These are phyloP conservation scores for Ophiothrix spiculata DNA, from an alignment of 35 echinoderm and acorn worm species.

Conservation along the genomic window DNA sequence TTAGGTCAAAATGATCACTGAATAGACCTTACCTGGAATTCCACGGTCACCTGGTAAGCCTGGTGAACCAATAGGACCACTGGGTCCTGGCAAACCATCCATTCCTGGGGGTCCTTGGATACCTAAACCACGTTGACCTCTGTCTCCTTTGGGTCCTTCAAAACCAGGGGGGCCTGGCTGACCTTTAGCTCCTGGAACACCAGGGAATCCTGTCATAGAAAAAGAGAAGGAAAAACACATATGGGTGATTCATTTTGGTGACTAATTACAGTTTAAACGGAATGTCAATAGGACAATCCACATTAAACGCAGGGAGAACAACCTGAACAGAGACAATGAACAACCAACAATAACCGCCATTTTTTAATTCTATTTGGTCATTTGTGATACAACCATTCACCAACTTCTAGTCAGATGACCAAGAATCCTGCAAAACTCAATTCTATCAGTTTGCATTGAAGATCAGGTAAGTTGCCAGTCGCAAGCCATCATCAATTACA, in stretches of 20 bases:
- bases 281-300: neutral
- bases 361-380: neutral
- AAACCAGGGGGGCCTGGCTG: conserved; percentile 15
- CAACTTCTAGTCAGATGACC: too few relatives aligned
- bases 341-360: neutral
- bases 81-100: conserved; percentile 29
- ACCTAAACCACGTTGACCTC: conserved; percentile 13
- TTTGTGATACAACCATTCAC: neutral
- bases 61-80: conserved; percentile 4
- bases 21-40: conserved; percentile 24
- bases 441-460: too few relatives aligned
- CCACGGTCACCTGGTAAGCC: conserved; percentile 28
- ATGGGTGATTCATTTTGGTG: neutral
- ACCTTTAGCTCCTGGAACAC: conserved; percentile 34
- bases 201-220: conserved; percentile 31
- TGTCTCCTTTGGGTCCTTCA: conserved; percentile 67
- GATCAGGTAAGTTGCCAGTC: too few relatives aligned
- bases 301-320: too few relatives aligned
- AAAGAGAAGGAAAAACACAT: neutral
- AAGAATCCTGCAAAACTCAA: too few relatives aligned
- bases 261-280: neutral
- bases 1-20: neutral
- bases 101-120: conserved; percentile 65
- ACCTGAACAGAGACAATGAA: too few relatives aligned
- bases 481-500: too few relatives aligned